Conservation (phyloP, 2,888 invertebrate genomes). For the Epinotia bilunana region DNA sequence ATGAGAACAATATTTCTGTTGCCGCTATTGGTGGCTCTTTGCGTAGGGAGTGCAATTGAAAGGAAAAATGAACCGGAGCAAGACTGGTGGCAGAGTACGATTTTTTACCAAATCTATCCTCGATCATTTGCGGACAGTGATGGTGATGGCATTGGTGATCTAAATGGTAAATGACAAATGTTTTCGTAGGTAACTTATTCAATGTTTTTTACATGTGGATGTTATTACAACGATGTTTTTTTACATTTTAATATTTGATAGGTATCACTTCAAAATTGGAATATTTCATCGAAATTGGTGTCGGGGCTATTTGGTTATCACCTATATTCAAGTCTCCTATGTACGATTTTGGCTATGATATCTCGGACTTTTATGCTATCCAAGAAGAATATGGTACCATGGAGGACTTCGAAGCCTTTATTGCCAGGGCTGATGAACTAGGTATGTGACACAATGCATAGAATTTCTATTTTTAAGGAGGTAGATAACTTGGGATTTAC, state of each 20-base stretch:
- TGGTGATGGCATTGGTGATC: conserved; percentile 88
- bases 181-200: no score
- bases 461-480: not conserved
- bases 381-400: conserved; percentile 89
- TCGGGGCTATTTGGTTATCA: conserved; percentile 89
- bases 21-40: conserved; percentile 57
- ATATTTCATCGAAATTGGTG: conserved; percentile 87
- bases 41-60: conserved; percentile 54
- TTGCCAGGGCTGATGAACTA: conserved; percentile 78
- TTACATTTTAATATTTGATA: conserved; percentile 51
- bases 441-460: conserved; percentile 58
- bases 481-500: not conserved
- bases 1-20: conserved; percentile 64
- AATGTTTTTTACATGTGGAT: no score
- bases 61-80: conserved; percentile 56
- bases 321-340: conserved; percentile 90
- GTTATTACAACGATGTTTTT: not conserved
- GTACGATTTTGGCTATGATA: conserved; percentile 93
- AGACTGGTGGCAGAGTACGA: conserved; percentile 91
- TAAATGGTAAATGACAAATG: conserved; percentile 72
- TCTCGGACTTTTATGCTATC: conserved; percentile 88
- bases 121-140: conserved; percentile 91
- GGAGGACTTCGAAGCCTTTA: conserved; percentile 87
- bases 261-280: conserved; percentile 86
- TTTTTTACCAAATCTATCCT: conserved; percentile 92